These are phyloP conservation scores for Rhagium mordax DNA, from an alignment of 2,888 invertebrate genomes.

Conservation along the genomic window DNA sequence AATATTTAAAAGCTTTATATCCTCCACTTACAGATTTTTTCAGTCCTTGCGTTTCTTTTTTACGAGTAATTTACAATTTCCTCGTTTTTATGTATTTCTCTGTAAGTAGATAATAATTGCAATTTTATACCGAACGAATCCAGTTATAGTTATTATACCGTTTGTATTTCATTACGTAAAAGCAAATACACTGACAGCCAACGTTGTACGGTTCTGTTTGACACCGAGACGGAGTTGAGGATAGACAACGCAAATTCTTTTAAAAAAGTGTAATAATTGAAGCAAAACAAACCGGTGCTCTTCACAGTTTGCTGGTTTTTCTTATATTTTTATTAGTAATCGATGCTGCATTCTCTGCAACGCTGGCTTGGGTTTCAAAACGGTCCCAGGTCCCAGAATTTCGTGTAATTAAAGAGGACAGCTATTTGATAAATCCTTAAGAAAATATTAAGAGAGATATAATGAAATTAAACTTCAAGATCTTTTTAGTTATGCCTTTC, in stretches of 20 bases:
- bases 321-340: constrained; percentile 6
- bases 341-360: neutral
- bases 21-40: neutral
- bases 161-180: neutral
- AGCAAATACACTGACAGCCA: neutral
- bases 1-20: too few species aligned
- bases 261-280: constrained; percentile 20
- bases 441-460: too few species aligned
- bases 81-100: neutral
- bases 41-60: neutral
- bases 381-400: neutral
- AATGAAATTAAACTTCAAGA: too few species aligned
- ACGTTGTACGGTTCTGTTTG: neutral
- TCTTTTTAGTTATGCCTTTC: too few species aligned
- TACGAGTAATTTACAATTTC: neutral
- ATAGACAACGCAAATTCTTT: neutral
- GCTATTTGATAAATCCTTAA: too few species aligned
- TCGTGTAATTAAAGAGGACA: too few species aligned
- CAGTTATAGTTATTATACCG: neutral
- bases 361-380: neutral
- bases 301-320: constrained; percentile 21
- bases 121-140: neutral
- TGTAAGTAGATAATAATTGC: neutral
- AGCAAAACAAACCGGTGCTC: constrained; percentile 1
- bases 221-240: neutral